These are phyloP conservation scores for Stigmatopora argus DNA, from an alignment of 2,113 vertebrate species.

Conservation along the genomic window DNA sequence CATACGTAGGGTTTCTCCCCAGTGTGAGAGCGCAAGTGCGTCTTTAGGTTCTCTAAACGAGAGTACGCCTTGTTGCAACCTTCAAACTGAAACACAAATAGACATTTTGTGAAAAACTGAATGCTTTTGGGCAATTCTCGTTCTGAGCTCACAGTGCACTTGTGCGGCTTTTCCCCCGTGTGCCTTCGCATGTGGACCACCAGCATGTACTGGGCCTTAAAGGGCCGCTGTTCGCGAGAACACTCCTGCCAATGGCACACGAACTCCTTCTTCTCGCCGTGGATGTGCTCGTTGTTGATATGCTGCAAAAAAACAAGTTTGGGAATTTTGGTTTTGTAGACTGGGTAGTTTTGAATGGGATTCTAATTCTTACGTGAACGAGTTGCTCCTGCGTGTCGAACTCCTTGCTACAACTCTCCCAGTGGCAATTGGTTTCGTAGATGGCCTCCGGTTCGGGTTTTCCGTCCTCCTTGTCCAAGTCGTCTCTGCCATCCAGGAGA, in stretches of 20 bases:
- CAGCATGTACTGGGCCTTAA: constrained; percentile 99
- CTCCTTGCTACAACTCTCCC: constrained; percentile 92
- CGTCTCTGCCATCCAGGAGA: constrained; percentile 84
- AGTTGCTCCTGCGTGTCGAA: constrained; percentile 96
- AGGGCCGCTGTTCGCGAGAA: constrained; percentile 90
- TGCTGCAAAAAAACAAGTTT: constrained; percentile 69
- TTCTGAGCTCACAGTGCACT: constrained; percentile 86
- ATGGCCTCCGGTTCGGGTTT: constrained; percentile 84
- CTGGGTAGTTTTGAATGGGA: background rate
- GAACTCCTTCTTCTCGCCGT: constrained; percentile 97
- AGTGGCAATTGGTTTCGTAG: constrained; percentile 95
- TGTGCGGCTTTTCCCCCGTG: constrained; percentile 97
- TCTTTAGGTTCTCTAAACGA: constrained; percentile 95
- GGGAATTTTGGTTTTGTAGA: background rate
- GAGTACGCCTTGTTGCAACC: constrained; percentile 98
- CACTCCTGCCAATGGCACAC: constrained; percentile 96
- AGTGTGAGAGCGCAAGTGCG: constrained; percentile 90
- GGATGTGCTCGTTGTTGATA: constrained; percentile 98
- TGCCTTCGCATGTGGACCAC: constrained; percentile 98
- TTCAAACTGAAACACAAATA: constrained; percentile 79
- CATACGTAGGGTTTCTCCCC: constrained; percentile 96
- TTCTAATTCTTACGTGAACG: constrained; percentile 80
- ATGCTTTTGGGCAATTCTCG: too few species aligned
- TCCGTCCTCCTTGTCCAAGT: constrained; percentile 90
- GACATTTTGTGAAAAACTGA: background rate